Conservation (phyloP, 23 tunicate species). For the Styela plicata region DNA sequence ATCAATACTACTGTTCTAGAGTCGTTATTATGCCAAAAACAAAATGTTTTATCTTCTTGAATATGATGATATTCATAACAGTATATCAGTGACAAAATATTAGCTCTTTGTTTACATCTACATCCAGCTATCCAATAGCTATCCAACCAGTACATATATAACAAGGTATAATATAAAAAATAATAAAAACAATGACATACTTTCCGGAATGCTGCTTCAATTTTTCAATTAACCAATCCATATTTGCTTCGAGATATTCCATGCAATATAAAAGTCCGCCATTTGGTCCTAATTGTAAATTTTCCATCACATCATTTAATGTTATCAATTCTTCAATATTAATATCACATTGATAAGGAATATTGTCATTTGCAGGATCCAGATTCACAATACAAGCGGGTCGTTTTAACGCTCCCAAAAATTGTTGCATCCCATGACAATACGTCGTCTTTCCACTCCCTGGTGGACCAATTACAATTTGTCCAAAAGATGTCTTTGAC, state of each 20-base stretch:
- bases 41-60: too few species aligned
- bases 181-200: conserved; percentile 15
- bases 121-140: neutral
- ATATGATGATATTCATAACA: too few species aligned
- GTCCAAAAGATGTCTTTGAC: conserved; percentile 65
- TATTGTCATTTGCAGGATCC: conserved; percentile 91
- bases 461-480: conserved; percentile 96
- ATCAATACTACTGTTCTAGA: too few species aligned
- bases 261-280: conserved; percentile 92
- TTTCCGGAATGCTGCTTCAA: conserved; percentile 48
- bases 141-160: too few species aligned
- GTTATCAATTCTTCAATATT: conserved; percentile 84
- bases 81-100: too few species aligned
- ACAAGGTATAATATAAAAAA: neutral
- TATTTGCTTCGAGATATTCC: conserved; percentile 80
- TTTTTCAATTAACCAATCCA: conserved; percentile 83
- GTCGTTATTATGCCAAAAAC: too few species aligned
- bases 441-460: conserved; percentile 96
- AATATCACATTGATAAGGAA: conserved; percentile 86
- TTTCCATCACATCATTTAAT: conserved; percentile 87
- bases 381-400: conserved; percentile 87
- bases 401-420: conserved; percentile 61
- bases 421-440: conserved; percentile 94
- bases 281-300: conserved; percentile 93
- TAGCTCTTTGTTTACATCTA: too few species aligned